phyloP scores from a whole-genome alignment of 2,888 invertebrate genomes.

The Sphaerophoria taeniata region DNA sequence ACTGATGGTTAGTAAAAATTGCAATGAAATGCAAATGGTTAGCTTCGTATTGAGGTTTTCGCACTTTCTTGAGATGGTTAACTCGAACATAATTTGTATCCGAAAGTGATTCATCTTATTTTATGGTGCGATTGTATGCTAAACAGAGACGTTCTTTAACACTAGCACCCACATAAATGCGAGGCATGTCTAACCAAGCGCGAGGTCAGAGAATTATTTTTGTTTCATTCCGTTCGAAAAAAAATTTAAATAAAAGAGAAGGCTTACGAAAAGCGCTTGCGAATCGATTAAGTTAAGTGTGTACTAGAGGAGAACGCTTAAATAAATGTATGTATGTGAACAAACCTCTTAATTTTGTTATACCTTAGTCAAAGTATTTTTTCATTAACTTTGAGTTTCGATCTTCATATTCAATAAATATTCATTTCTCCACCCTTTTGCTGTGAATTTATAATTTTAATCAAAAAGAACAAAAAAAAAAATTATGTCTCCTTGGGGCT shows the following conservation, averaged over 20 bases:
- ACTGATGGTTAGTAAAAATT: conserved; percentile 25
- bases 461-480: background rate
- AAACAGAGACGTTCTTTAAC: conserved; percentile 58
- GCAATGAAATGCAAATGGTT: conserved; percentile 67
- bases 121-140: conserved; percentile 76
- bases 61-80: conserved; percentile 66
- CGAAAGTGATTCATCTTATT: conserved; percentile 76
- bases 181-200: conserved; percentile 50
- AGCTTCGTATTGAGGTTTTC: conserved; percentile 62
- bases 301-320: conserved; percentile 45
- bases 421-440: no score
- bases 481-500: conserved; percentile 45
- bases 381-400: no score
- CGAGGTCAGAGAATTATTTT: conserved; percentile 59
- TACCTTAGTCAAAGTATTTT: no score
- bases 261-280: no score
- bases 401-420: no score
- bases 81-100: conserved; percentile 76
- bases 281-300: conserved; percentile 67
- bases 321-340: background rate
- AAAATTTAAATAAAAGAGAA: conserved; percentile 37
- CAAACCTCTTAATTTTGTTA: background rate
- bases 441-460: conserved; percentile 32
- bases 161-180: conserved; percentile 19
- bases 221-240: conserved; percentile 1